Base-by-base conservation (phyloP, 2,797 vertebrate genomes). In the Silurus aristotelis region DNA sequence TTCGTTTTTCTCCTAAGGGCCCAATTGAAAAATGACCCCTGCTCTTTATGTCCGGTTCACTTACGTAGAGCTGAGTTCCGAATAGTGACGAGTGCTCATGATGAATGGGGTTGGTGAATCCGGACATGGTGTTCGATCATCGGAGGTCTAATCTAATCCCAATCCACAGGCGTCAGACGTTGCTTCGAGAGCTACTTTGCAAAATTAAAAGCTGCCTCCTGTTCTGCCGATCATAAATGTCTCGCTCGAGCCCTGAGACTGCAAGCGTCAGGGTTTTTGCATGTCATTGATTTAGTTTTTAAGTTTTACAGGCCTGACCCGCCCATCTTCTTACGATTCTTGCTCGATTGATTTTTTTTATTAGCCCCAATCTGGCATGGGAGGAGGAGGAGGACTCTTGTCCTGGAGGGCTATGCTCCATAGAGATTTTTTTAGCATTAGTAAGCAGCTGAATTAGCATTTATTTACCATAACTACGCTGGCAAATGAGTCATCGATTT, bases 171-270 rank as follows among this genome's bases (percentile, higher is more conserved):
- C 89, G 79, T 87, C 84, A 84, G 88, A 83, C 83, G 25, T 76
- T 80, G 87, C 87, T 91, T 88, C 85, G 84, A 84, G 80, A 89
- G 87, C 85, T 90, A 91, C 91, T 92, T 87, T 90, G 87, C 87
- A 75, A 90, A 90, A 92, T 92, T 88, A 92, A 91, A 92, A 89
- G 86, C 82, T 63, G 75, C 85, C 85, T 73, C 70, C 80, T 58
- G 63, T 27, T 79, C 70, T 87, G 81, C 84, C 84, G 84, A 81
- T 84, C 87, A 89, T 76, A 85, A 88, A 79, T 80, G 68, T 38
- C 17, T 22, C 31, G 38, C 83, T 56, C 43, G 73, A 68, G 75
- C 77, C 67, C 84, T 85, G 17, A 66, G 75, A 84, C 80, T 83
- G 84, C 83, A 84, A 17, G 17, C 79, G 55, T 86, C 83, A 86